Conservation (phyloP, 2,888 invertebrate species). For the Monochamus alternatus region DNA sequence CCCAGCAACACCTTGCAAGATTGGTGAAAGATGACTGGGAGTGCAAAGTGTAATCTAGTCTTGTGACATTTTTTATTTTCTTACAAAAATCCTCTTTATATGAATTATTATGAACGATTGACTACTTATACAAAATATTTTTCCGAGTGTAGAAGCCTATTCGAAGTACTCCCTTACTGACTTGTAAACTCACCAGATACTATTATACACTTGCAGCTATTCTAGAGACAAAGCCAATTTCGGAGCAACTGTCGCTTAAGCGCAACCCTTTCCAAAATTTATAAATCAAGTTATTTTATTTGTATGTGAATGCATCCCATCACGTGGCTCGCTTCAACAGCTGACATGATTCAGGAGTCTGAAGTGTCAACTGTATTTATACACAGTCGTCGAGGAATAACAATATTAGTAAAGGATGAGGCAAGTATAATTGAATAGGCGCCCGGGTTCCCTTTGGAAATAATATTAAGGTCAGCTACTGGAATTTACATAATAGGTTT, state of each 20-base stretch:
- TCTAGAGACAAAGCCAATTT: constrained; percentile 22
- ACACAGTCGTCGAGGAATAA: neutral
- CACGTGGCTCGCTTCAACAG: constrained; percentile 24
- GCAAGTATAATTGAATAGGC: neutral
- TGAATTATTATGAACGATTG: no score
- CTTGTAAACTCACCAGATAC: constrained; percentile 18
- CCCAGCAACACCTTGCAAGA: no score
- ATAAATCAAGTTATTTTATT: constrained; percentile 33
- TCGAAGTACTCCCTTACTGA: neutral
- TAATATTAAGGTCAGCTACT: no score
- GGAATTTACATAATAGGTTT: no score
- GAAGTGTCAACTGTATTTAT: constrained; percentile 10
- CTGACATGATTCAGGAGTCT: constrained; percentile 14
- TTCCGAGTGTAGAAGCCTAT: constrained; percentile 5
- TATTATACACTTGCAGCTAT: constrained; percentile 28
- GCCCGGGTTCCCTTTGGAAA: no score
- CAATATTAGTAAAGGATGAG: neutral
- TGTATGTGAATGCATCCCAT: constrained; percentile 19
- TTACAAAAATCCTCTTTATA: no score
- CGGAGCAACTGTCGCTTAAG: constrained; percentile 21
- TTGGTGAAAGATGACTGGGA: no score
- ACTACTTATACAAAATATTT: neutral
- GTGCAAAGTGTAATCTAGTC: no score
- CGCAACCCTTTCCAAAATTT: constrained; percentile 23
- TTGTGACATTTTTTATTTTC: no score